Conservation (phyloP, 2,888 invertebrate genomes). For the Leptinotarsa tumamoca region DNA sequence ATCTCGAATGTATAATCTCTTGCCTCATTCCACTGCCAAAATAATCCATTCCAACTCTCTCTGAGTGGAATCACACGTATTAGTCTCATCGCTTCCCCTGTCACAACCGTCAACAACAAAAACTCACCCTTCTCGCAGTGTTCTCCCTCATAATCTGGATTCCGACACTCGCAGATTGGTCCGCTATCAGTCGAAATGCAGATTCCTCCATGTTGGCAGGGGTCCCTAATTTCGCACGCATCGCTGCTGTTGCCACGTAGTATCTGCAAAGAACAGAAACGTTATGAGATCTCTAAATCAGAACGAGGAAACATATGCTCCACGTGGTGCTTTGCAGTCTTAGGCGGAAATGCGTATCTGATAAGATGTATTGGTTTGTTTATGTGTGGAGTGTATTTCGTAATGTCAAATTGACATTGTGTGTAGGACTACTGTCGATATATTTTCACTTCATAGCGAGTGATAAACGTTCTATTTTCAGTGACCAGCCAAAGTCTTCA, state of each 20-base stretch:
- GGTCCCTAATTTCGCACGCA: conserved; percentile 88
- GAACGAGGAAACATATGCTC: neutral
- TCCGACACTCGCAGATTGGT: conserved; percentile 94
- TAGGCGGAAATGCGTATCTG: neutral
- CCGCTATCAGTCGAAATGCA: conserved; percentile 97
- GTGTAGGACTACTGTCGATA: no score
- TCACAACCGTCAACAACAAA: neutral
- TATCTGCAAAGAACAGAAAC: conserved; percentile 61
- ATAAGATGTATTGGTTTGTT: neutral
- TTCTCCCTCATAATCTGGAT: conserved; percentile 92
- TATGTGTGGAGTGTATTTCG: neutral
- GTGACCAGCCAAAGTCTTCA: no score
- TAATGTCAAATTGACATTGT: neutral
- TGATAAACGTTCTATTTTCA: no score
- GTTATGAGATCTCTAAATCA: neutral
- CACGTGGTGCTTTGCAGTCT: neutral
- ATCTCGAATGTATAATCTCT: no score
- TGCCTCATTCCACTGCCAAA: neutral
- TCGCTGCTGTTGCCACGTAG: conserved; percentile 79
- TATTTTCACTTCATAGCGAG: no score
- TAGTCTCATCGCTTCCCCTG: neutral
- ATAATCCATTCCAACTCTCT: neutral
- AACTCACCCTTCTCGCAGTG: conserved; percentile 92
- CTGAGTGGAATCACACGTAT: neutral
- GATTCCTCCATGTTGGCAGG: conserved; percentile 94